Evolutionary conservation across 2,113 vertebrate genomes (phyloP), one percentile per base, ranked within the genome.

Genomic region (Catharus minimus): DNA sequence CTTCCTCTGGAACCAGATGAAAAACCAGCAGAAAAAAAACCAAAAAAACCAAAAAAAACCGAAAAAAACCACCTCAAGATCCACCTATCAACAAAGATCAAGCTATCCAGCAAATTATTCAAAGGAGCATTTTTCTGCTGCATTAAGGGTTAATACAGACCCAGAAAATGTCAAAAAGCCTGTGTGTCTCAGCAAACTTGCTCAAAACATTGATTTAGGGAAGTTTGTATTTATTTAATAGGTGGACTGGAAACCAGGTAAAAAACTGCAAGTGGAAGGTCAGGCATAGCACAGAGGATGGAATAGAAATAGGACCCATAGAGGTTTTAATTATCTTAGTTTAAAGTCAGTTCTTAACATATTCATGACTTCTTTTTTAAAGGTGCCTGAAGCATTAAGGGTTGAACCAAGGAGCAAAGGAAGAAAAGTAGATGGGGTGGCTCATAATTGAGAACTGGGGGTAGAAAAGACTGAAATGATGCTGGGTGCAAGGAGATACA

Each of bases 271-370:
- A 68, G 57, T 22, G 68, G 61, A 72, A 82, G 56, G 60, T 66
- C 56, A 86, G 52, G 12, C 8, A 28, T 14, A 73, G n/a, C 36
- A 43, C 5, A 62, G 50, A 66, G 24, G 44, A 39, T 56, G 36
- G 66, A 78, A 68, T 3, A 83, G 46, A 86, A 78, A 62, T 18
- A 50, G 23, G 53, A 68, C 19, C 27, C 2, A 3, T 20, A 14
- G 39, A 88, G 12, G 19, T 36, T 93, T 87, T 92, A 61, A 90
- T 93, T 89, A 90, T 43, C 81, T 55, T 66, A 27, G 12, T 88
- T 84, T 38, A 61, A 82, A 92, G 61, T 46, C 62, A 85, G 16
- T 36, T 86, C 1, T 7, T 85, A 68, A 75, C 38, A 39, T 72
- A 88, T 79, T 76, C 13, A 85, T 87, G 6, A 19, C 13, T 91